Evolutionary conservation across 2,888 invertebrate species (phyloP), one percentile per base, ranked within the genome.

Genomic region (Mechanitis mazaeus): DNA sequence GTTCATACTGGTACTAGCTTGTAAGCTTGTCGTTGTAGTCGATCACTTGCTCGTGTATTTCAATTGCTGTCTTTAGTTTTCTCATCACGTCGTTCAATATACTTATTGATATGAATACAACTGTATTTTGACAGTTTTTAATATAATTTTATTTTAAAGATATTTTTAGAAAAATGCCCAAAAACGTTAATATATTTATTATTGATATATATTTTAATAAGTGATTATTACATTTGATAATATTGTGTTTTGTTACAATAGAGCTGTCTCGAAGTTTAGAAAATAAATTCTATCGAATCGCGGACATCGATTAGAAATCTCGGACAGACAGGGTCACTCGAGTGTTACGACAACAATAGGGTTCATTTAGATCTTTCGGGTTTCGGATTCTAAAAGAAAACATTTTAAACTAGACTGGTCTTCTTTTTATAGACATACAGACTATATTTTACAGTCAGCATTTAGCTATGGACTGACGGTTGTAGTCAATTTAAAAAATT

Each of bases 351-450:
- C 50, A 50, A 50, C 50, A 50, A 50, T 50, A n/a, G 31, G 31
- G 50, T 50, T 50, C 50, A 31, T 50, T 50, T 50, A 50, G 50
- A 50, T 50, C 11, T 50, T 50, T 50, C 28, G 6, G 50, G 31
- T n/a, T 50, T 31, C 42, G 42, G 11, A 42, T 42, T 42, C 42
- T 42, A 42, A 42, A 42, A 42, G 42, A 42, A 42, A 42, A 42
- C 42, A 42, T 42, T 42, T 42, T 42, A 3, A 42, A 9, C 6
- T 42, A 42, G 9, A 42, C 42, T 11, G 6, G 42, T 42, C 42
- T 11, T 42, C 42, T 11, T 42, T 42, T 42, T 7, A 9, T 42
- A 2, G 9, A 9, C 6, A 9, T 42, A 42, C 9, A 3, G 6
- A 42, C 42, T 9, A 42, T 42, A 42, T 42, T 42, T 42, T 42